A percentile compares a stretch with the other conserved stretches of the same genome.
These are phyloP conservation scores for Conus ventricosus DNA, from an alignment of 1,140 invertebrate species.

Conservation along the genomic window DNA sequence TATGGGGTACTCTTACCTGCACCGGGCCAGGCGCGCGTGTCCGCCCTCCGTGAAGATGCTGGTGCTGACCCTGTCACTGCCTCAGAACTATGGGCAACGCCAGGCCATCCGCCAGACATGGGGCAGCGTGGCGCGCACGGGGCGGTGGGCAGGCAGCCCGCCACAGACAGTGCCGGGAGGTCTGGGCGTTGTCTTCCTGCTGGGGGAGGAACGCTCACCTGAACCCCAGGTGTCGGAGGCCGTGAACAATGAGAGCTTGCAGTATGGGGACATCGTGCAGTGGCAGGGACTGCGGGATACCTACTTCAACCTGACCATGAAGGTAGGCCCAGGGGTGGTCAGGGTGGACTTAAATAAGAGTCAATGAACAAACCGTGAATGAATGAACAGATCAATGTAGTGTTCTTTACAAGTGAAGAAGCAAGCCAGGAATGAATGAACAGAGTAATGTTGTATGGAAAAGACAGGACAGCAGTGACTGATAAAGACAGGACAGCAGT, in stretches of 20 bases:
- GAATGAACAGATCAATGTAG: not conserved
- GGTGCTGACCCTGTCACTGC: not conserved
- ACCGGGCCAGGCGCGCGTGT: not conserved
- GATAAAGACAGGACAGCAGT: no score
- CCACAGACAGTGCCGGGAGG: not conserved
- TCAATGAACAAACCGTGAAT: not conserved
- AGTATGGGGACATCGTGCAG: slow-evolving; percentile 7
- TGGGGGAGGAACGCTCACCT: not conserved
- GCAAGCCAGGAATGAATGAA: no score
- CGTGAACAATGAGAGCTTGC: not conserved
- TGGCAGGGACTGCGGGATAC: slow-evolving; percentile 2
- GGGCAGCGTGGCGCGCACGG: not conserved
- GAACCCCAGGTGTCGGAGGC: not conserved
- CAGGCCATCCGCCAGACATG: slow-evolving; percentile 1
- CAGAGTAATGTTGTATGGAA: no score
- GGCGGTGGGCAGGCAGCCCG: not conserved
- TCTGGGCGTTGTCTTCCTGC: not conserved
- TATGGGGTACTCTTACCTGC: not conserved
- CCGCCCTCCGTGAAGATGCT: not conserved
- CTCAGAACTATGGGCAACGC: not conserved
- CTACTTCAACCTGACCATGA: slow-evolving; percentile 13
- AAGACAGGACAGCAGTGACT: no score
- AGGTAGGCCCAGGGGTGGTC: not conserved
- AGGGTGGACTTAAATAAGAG: not conserved
- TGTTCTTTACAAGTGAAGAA: not conserved